phyloP scores from a whole-genome alignment of 2,797 vertebrate species.

The Neosilurus mollespiculum region DNA sequence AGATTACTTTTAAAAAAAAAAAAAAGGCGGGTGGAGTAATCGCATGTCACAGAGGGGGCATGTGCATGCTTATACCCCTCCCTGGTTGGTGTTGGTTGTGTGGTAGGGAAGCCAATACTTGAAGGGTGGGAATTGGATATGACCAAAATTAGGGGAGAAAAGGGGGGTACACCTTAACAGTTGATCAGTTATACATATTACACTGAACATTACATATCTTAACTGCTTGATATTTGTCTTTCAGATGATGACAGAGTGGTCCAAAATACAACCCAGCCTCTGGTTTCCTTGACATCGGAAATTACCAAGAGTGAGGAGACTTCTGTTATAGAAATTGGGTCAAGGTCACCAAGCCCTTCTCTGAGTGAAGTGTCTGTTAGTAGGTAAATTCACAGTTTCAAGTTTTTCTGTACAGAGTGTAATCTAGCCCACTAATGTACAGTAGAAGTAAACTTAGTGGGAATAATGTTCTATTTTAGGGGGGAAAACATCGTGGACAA shows the following conservation, averaged over 20 bases:
- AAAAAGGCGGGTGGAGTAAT: too few relatives aligned
- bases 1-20: too few relatives aligned
- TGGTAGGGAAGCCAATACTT: too few relatives aligned
- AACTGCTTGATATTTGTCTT: neutral
- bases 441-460: too few relatives aligned
- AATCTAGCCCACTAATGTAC: neutral
- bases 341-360: conserved; percentile 64
- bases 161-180: too few relatives aligned
- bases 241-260: conserved; percentile 21
- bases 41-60: too few relatives aligned
- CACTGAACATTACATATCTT: neutral
- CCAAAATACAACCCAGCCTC: conserved; percentile 15
- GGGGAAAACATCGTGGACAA: neutral
- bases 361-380: conserved; percentile 72
- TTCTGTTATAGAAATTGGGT: conserved; percentile 6
- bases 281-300: conserved; percentile 39
- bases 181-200: neutral
- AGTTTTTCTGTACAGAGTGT: neutral
- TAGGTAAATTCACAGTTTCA: conserved; percentile 66
- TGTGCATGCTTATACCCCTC: too few relatives aligned
- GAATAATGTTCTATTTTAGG: neutral
- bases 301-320: conserved; percentile 43
- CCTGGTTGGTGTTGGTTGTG: too few relatives aligned
- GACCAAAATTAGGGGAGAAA: too few relatives aligned
- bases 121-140: too few relatives aligned